Evolutionary conservation across 2,888 invertebrate species (phyloP), one percentile per base, ranked within the genome.

Genomic region (Oscheius sp.): DNA sequence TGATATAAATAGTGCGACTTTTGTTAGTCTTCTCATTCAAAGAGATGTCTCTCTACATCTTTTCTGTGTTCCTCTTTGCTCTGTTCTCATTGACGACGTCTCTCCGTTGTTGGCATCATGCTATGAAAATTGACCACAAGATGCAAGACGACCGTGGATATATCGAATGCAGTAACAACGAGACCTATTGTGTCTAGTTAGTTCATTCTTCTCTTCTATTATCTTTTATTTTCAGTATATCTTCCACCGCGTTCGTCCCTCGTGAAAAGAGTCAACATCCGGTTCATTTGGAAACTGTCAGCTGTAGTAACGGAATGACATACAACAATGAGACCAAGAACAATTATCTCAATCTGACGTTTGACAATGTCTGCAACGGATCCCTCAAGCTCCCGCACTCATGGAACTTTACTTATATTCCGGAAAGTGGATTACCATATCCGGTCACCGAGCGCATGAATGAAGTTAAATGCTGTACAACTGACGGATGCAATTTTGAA

Each of bases 401-500:
- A 8, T 54, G 54, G 54, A 17, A 32, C 54, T 54, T 33, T 24
- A 54, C 54, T 12, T 36, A 20, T 22, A 8, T 54, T 28, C 33
- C 36, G 17, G n/a, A 54, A 17, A 33, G 36, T 33, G 54, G 54
- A 14, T n/a, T 17, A 17, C 33, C 54, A 1, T 54, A 33, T 22
- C 54, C 6, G 17, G 20, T 54, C 33, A 24, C 36, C n/a, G 54
- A 59, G 41, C 22, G 59, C 17, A 8, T 59, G 5, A 44, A 59
- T 20, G 59, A 59, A 24, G 30, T 59, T 26, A n/a, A 30, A 1
- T 59, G 59, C 44, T 59, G 59, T 26, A 44, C 41, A 1, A 44
- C 12, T 1, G 59, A 59, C n/a, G 59, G 59, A 9, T 59, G 59
- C 17, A 59, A 59, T 30, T 8, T n/a, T 14, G 41, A 38, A 3